These are phyloP conservation scores for Gymnodraco acuticeps DNA, from an alignment of 2,797 vertebrate genomes.

Conservation along the genomic window DNA sequence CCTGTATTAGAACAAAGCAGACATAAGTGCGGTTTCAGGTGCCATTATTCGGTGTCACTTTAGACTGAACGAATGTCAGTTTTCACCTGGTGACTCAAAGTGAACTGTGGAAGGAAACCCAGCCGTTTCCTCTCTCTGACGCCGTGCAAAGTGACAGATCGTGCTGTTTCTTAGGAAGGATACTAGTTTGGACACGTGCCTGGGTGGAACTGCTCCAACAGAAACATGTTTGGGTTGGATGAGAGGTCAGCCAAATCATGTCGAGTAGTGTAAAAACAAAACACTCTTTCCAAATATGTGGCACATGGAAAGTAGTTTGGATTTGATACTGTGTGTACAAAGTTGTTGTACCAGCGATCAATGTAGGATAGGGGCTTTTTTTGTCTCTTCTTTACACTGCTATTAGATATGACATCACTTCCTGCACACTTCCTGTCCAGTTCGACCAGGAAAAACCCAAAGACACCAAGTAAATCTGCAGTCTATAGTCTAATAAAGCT, in stretches of 20 bases:
- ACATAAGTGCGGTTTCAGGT: neutral
- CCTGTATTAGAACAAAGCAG: neutral
- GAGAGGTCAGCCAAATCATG: conserved; percentile 43
- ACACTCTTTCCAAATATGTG: neutral
- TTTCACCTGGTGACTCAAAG: neutral
- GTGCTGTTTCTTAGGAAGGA: conserved; percentile 18
- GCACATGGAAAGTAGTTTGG: neutral
- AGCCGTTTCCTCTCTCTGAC: neutral
- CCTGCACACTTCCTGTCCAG: neutral
- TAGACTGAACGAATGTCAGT: neutral
- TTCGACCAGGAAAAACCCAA: neutral
- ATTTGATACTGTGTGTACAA: neutral
- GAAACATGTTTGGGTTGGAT: conserved; percentile 44
- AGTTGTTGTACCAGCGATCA: too few relatives aligned
- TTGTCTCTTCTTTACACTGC: neutral
- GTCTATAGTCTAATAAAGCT: neutral
- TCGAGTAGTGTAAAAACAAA: conserved; percentile 11
- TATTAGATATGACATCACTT: conserved; percentile 21
- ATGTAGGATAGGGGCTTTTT: neutral
- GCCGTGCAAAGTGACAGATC: conserved; percentile 24
- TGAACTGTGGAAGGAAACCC: conserved; percentile 7
- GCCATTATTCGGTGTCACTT: neutral
- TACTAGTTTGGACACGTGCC: conserved; percentile 34
- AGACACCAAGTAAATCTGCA: neutral
- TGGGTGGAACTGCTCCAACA: conserved; percentile 54